Evolutionary conservation across 1,140 invertebrate genomes (phyloP), one percentile per base, ranked within the genome.

Genomic region (Heliconius congener): DNA sequence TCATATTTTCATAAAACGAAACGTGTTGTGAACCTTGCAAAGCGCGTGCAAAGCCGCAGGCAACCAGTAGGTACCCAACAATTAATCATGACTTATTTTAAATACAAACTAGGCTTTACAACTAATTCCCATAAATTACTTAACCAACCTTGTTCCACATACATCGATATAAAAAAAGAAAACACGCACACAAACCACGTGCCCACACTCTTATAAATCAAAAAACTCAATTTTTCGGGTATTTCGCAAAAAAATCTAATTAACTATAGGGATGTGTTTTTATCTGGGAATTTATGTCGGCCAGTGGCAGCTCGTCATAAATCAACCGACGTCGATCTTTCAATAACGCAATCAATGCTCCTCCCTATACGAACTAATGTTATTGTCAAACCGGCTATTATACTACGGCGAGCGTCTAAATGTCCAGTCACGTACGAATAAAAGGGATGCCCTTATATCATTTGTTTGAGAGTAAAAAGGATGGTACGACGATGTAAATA

Each of bases 341-440:
- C 90, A 92, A 93, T 93, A 93, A 93, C 91, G 91, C 90, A 93
- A 93, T 93, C 92, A 93, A 91, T 91, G 86, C 86, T 84, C 85
- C 83, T 88, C 89, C 83, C 85, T 88, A 88, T 88, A 87, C 86
- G 85, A 90, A 92, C 90, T 93, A 92, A 93, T 92, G 90, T 93
- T 92, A 93, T 94, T 93, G 91, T 93, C 92, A 91, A 93, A 91
- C 89, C 88, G 87, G 86, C 89, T 86, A 93, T 93, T 92, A 93
- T 89, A 27, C 60, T 66, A 85, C 85, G 84, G 77, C 87, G 86
- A 87, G 82, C 86, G 91, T 91, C 88, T 86, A 85, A 89, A 93
- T 93, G 91, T 90, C 87, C 90, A 87, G 92, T 90, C 92, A 93
- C 91, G 92, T 92, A 92, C 81, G 81, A 71, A 78, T 37, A 76